These are phyloP conservation scores for Apomyelois bistriatella DNA, from an alignment of 2,888 invertebrate genomes.

Conservation along the genomic window DNA sequence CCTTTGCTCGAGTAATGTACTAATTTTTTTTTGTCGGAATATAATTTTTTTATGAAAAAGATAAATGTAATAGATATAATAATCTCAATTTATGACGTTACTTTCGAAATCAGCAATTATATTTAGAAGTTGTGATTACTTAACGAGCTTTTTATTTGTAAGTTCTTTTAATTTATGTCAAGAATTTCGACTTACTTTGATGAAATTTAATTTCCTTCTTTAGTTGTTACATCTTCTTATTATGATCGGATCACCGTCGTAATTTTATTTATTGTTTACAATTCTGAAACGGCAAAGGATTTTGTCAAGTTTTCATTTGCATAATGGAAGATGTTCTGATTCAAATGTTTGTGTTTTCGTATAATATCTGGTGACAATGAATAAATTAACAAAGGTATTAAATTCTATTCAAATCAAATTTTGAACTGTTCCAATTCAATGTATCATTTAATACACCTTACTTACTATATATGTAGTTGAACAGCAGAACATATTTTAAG, in stretches of 20 bases:
- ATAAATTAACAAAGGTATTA: neutral
- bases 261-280: conserved; percentile 12
- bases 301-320: conserved; percentile 7
- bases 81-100: no score
- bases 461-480: no score
- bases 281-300: conserved; percentile 2
- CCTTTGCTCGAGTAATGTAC: no score
- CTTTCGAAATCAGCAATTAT: no score
- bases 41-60: no score
- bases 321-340: conserved; percentile 4
- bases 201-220: conserved; percentile 33
- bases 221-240: conserved; percentile 11
- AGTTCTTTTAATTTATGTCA: neutral
- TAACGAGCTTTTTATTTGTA: neutral
- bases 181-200: conserved; percentile 36
- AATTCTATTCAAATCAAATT: neutral
- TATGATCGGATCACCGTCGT: conserved; percentile 5
- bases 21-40: no score
- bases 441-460: no score
- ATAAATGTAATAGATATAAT: no score
- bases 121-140: no score
- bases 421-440: no score
- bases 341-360: conserved; percentile 1
- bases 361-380: neutral
- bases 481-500: no score